Base-by-base conservation (phyloP, 2,888 invertebrate species). In the Caenorhabditis sinica region DNA sequence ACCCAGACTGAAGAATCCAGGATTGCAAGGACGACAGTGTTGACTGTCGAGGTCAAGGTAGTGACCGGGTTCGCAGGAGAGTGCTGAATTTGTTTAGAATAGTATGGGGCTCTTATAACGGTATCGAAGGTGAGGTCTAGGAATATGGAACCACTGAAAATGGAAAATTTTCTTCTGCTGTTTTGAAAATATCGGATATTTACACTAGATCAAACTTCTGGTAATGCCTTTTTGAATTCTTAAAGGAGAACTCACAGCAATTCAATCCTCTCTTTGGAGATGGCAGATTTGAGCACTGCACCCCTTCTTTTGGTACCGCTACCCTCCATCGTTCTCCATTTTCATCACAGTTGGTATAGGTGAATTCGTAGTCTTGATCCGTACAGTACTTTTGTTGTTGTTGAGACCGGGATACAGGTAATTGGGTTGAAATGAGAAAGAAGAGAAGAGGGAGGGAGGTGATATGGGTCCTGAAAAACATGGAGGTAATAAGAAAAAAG, bases 181-280 rank as follows among this genome's bases (percentile, higher is more conserved):
- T n/a, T n/a, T n/a, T n/a, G n/a, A n/a, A n/a, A n/a, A n/a, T n/a
- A n/a, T n/a, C n/a, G n/a, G n/a, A n/a, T n/a, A n/a, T n/a, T n/a
- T n/a, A n/a, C n/a, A n/a, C n/a, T n/a, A n/a, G n/a, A n/a, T n/a
- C n/a, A n/a, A n/a, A n/a, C n/a, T n/a, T n/a, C n/a, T n/a, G n/a
- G n/a, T n/a, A n/a, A n/a, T n/a, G n/a, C n/a, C n/a, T n/a, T n/a
- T n/a, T n/a, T n/a, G n/a, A n/a, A n/a, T n/a, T n/a, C n/a, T n/a
- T n/a, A n/a, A n/a, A n/a, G n/a, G n/a, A n/a, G n/a, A n/a, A 73
- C 94, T 93, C 92, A 95, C 95, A 93, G 93, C 95, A 95, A 83
- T 94, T 93, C 74, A 94, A 92, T 25, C 94, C 94, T 83, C 94
- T 92, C 36, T 93, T 93, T 0, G 94, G 94, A 69, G 93, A 90